A percentile compares a stretch with the other conserved stretches of the same genome.
Conservation (phyloP, 2,888 invertebrate genomes). For the Enchytraeus crypticus region DNA sequence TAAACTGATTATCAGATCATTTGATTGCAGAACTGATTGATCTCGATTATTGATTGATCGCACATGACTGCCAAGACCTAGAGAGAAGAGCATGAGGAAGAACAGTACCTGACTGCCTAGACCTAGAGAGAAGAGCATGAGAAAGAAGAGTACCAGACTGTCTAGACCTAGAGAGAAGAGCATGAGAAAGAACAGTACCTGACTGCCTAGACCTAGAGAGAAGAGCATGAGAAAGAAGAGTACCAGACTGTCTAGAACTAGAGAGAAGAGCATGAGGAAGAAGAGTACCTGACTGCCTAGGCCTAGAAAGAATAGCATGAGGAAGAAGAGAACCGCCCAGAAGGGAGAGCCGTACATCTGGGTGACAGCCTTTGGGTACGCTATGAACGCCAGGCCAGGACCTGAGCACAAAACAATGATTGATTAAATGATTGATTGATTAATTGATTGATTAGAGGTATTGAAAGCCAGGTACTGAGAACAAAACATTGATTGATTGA, state of each 20-base stretch:
- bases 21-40: too few relatives aligned
- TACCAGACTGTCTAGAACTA: conserved; percentile 32
- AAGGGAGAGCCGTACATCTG: conserved; percentile 26
- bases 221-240: neutral
- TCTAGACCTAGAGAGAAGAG: neutral
- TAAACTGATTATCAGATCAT: too few relatives aligned
- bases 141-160: neutral
- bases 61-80: too few relatives aligned
- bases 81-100: too few relatives aligned
- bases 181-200: neutral
- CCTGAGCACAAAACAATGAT: conserved; percentile 14
- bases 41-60: too few relatives aligned
- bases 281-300: conserved; percentile 29
- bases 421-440: too few relatives aligned
- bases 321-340: conserved; percentile 31
- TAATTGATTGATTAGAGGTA: too few relatives aligned
- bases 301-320: conserved; percentile 30
- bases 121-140: neutral
- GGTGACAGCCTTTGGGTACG: conserved; percentile 30
- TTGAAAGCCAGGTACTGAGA: too few relatives aligned
- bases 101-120: too few relatives aligned
- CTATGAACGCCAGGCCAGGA: conserved; percentile 30
- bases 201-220: too few relatives aligned
- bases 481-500: too few relatives aligned
- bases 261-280: conserved; percentile 6